phyloP scores from a whole-genome alignment of 2,888 invertebrate species.

The Oxycera nigricornis region DNA sequence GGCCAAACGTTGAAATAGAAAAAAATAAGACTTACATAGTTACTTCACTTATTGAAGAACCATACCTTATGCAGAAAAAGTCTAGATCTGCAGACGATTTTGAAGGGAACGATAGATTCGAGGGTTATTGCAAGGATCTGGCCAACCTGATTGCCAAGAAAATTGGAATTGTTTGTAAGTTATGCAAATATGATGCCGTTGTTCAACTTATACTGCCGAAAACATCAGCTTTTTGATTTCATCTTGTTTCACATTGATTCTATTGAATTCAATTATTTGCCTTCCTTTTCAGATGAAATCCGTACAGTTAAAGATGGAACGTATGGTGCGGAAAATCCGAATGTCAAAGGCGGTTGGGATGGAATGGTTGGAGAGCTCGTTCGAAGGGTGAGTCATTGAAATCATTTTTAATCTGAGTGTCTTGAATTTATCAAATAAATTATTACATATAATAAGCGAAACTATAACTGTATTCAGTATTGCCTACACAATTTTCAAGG shows the following conservation, averaged over 20 bases:
- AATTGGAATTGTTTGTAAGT: constrained; percentile 85
- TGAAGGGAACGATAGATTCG: constrained; percentile 78
- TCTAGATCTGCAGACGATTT: constrained; percentile 71
- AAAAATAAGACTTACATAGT: constrained; percentile 86
- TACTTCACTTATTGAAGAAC: constrained; percentile 87
- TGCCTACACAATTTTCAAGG: too few relatives aligned
- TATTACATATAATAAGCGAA: too few relatives aligned
- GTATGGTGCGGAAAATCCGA: constrained; percentile 80
- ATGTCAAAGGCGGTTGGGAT: constrained; percentile 82
- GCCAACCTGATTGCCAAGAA: constrained; percentile 81
- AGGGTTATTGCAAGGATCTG: constrained; percentile 93
- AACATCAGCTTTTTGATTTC: too few relatives aligned
- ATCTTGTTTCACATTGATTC: too few relatives aligned
- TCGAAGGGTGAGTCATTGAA: constrained; percentile 72
- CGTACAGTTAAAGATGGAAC: constrained; percentile 84
- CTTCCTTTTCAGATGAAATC: constrained; percentile 74
- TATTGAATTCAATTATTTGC: not conserved
- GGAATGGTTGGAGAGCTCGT: constrained; percentile 88
- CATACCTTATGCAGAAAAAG: constrained; percentile 81
- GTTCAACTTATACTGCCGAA: not conserved
- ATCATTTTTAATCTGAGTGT: not conserved
- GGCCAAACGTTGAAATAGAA: constrained; percentile 75
- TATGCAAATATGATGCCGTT: not conserved
- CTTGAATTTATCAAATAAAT: not conserved
- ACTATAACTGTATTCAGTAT: too few relatives aligned